Evolutionary conservation across 2,797 vertebrate genomes (phyloP), one percentile per base, ranked within the genome.

Genomic region (Pseudochirops cupreus): DNA sequence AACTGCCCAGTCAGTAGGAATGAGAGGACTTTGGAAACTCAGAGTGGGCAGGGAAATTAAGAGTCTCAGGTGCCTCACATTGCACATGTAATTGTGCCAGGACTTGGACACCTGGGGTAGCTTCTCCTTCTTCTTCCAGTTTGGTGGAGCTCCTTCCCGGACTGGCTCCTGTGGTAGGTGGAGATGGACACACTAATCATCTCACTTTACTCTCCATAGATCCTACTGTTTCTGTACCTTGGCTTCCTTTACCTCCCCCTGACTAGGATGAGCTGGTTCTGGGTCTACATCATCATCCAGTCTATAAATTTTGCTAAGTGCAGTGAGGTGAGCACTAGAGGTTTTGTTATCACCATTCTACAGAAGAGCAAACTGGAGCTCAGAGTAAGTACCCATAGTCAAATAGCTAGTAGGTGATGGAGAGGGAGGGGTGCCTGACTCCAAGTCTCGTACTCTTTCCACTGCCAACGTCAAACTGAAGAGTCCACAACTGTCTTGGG

Each of bases 21-120:
- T 90, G 50, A 90, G 89, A 39, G 67, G 53, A 39, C 58, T 59
- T 57, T 59, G 87, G 56, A 52, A 31, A 31, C 18, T 92, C 12
- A 4, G 0, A 31, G 28, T 11, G 53, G 62, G 28, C 50, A 55
- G 90, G 90, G 28, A 53, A 14, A 26, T 90, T 0, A 0, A 7
- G 50, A 62, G 16, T 90, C 39, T 56, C 57, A 50, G 92, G 92
- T 9, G 92, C 33, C 98, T 98, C 96, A 99, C 99, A 0, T 99
- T 99, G 97, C 99, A 99, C 98, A 99, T 99, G 97, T 98, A 99
- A 91, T 99, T 99, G 97, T 99, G 99, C 99, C 99, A 99, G 95
- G 99, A 99, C n/a, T 99, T 99, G 97, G 98, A 99, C 92, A 99
- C 99, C 39, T 98, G 98, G 1, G 99, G 99, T 39, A 99, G 97